Evolutionary conservation across 2,113 vertebrate genomes (phyloP).

Genomic region (Puntigrus tetrazona): DNA sequence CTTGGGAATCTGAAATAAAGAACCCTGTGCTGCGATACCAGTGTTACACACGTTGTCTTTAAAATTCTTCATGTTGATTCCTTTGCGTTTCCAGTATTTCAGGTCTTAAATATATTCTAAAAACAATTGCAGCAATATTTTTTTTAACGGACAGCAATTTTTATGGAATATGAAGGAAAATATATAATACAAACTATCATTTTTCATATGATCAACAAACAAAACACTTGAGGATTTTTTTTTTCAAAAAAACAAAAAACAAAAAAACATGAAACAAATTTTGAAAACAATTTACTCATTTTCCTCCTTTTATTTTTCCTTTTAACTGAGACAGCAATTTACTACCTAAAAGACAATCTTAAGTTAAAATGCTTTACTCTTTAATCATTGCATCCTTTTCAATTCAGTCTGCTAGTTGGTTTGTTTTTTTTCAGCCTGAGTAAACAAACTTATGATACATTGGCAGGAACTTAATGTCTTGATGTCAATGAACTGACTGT

Average conservation of each 20-base stretch:
- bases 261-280: constrained; percentile 80
- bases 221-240: constrained; percentile 79
- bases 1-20: constrained; percentile 74
- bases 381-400: constrained; percentile 64
- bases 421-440: constrained; percentile 76
- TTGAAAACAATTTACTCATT: constrained; percentile 80
- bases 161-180: constrained; percentile 61
- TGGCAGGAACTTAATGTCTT: constrained; percentile 67
- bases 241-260: constrained; percentile 46
- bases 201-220: constrained; percentile 68
- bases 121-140: constrained; percentile 82
- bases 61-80: constrained; percentile 73
- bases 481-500: constrained; percentile 43
- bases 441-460: constrained; percentile 91
- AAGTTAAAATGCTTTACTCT: constrained; percentile 80
- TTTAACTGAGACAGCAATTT: constrained; percentile 17
- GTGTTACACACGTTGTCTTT: constrained; percentile 69
- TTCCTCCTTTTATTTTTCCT: constrained; percentile 71
- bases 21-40: constrained; percentile 80
- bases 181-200: constrained; percentile 26
- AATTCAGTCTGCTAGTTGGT: constrained; percentile 81
- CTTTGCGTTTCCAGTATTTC: constrained; percentile 80
- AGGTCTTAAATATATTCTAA: constrained; percentile 81
- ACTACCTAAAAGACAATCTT: constrained; percentile 88
- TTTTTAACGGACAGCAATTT: constrained; percentile 60